Evolutionary conservation across 2,797 vertebrate species (phyloP), one percentile per base, ranked within the genome.

Genomic region (Poeciliopsis gracilis): DNA sequence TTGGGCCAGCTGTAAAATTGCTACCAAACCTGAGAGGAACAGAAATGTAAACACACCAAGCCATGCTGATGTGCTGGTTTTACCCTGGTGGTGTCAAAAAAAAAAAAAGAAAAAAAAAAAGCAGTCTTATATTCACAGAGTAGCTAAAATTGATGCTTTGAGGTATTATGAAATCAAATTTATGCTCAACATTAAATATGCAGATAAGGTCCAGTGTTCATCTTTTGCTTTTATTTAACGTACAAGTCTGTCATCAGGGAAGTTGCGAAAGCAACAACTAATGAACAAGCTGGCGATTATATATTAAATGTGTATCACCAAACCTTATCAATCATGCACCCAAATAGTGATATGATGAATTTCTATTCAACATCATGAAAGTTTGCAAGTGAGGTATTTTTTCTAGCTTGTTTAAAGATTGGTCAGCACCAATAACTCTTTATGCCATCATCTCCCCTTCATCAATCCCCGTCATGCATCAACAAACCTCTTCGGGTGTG

Each of bases 1-100:
- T 76, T 72, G 61, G 47, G 41, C 28, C 55, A 66, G 23, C 20
- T 77, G 38, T 47, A 77, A 72, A 77, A 73, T 74, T 49, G 30
- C 38, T 53, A 16, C 10, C 13, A 73, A 46, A 75, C 55, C 53
- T 73, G 41, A 28, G 28, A 53, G 9, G 77, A 51, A 59, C 25
- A 28, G 12, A 57, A 57, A 30, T 30, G 28, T 59, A 28, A 59
- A 59, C n/a, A 59, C 9, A 55, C 23, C 20, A n/a, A 55, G 28
- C 23, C 11, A 4, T 55, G 23, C 23, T 4, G 23, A 25, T 53
- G 51, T 53, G 3, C 25, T 55, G 53, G 11, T 10, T n/a, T 55
- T n/a, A 11, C 51, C 9, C n/a, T 2, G 8, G 23, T n/a, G 0
- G 23, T n/a, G 23, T 25, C 23, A 38, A 38, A 38, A 38, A 38